Evolutionary conservation across 2,797 vertebrate species (phyloP), one percentile per base, ranked within the genome.

Genomic region (Lithobates sylvaticus): DNA sequence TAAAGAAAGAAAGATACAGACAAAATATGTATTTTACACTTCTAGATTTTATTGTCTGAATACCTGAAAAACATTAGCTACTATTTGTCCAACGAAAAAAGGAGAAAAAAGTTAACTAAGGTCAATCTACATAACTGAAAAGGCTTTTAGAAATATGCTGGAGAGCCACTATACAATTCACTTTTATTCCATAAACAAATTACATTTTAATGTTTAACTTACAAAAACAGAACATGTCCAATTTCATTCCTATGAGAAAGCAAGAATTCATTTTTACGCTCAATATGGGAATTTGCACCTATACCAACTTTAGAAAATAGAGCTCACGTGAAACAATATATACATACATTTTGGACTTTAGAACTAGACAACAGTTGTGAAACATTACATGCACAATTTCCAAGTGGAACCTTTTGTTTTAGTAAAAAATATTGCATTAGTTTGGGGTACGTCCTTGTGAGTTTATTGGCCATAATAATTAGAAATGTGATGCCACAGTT

Each of bases 161-260:
- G 42, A 81, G 13, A 81, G 64, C 42, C 61, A 83, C 58, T 7
- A 32, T 13, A 77, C 74, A 54, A 70, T 36, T 44, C 3, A 21
- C 15, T 10, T 75, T 61, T 36, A 68, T 80, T 23, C 2, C 65
- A 67, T 10, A 65, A 27, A 58, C 64, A 68, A 44, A 36, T 39
- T 18, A 23, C 71, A 42, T 65, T 86, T 76, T 81, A 69, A 67
- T 85, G 39, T 68, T 4, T 75, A 50, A n/a, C 42, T 67, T 75
- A 79, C 84, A 85, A 79, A 72, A 71, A 79, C 58, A 79, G 69
- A 44, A 70, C 36, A 23, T n/a, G 39, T 75, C 36, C 75, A 75
- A 32, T 7, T 71, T 69, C 58, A 67, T 21, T 58, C 39, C 39
- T 39, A 39, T 72, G 54, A 61, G 54, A 42, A 67, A 78, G 32